These are phyloP conservation scores for Pseudochromis fuscus DNA, from an alignment of 2,797 vertebrate genomes.

Conservation along the genomic window DNA sequence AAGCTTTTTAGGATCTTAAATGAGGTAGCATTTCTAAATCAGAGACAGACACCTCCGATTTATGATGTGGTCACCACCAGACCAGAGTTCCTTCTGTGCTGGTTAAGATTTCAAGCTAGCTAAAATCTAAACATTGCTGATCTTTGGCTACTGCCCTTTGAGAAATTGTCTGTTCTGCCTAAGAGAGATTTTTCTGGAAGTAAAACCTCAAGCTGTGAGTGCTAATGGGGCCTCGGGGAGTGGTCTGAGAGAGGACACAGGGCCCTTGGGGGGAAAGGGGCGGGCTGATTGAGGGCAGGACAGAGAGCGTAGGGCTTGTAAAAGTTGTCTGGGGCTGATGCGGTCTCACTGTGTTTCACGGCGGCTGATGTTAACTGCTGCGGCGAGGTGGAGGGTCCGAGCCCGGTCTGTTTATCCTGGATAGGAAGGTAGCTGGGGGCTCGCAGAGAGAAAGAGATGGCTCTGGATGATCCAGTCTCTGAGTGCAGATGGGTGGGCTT, in stretches of 20 bases:
- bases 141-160: conserved; percentile 19
- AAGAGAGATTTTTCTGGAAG: conserved; percentile 48
- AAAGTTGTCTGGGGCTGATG: conserved; percentile 68
- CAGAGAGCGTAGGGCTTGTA: conserved; percentile 66
- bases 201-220: conserved; percentile 59
- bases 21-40: conserved; percentile 25
- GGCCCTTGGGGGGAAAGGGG: conserved; percentile 39
- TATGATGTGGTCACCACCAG: conserved; percentile 25
- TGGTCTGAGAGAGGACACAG: conserved; percentile 43
- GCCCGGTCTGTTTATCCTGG: conserved; percentile 71
- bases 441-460: conserved; percentile 31
- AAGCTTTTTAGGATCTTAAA: conserved; percentile 14
- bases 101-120: conserved; percentile 25
- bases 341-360: conserved; percentile 69
- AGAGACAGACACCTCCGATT: conserved; percentile 20
- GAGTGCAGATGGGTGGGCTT: conserved; percentile 61
- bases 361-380: conserved; percentile 77
- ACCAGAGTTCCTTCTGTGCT: conserved; percentile 22
- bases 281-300: conserved; percentile 42
- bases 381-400: conserved; percentile 72
- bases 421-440: conserved; percentile 38
- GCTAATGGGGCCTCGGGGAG: conserved; percentile 61
- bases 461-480: conserved; percentile 38
- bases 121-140: conserved; percentile 31
- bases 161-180: conserved; percentile 41